Evolutionary conservation across 2,888 invertebrate genomes (phyloP).

Genomic region (Orchestes rusci): DNA sequence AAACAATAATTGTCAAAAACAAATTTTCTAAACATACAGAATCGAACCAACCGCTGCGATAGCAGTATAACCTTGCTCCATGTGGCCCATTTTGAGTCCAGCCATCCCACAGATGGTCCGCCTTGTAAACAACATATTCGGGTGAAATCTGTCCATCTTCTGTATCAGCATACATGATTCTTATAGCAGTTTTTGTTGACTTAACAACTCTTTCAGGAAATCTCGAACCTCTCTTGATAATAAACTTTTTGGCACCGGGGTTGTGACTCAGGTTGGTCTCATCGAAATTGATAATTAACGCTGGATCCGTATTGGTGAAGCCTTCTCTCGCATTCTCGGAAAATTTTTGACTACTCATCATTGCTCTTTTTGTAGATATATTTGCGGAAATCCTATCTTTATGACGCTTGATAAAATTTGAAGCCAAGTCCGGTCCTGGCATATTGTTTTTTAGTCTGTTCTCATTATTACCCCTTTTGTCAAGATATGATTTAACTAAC

Average conservation of each 20-base stretch:
- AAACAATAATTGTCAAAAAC: slow-evolving; percentile 13
- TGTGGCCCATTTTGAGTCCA: no score
- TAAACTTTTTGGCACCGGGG: slow-evolving; percentile 13
- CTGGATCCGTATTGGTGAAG: slow-evolving; percentile 1
- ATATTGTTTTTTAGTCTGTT: slow-evolving; percentile 2
- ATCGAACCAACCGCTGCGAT: slow-evolving; percentile 31
- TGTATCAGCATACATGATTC: slow-evolving; percentile 22
- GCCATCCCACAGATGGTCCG: no score
- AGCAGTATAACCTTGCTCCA: slow-evolving; percentile 30
- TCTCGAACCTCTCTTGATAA: slow-evolving; percentile 16
- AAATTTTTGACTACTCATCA: slow-evolving; percentile 1
- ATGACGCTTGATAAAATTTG: slow-evolving; percentile 5
- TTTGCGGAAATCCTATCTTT: slow-evolving; percentile 5
- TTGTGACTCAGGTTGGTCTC: slow-evolving; percentile 21
- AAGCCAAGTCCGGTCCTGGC: slow-evolving; percentile 6
- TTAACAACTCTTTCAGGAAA: slow-evolving; percentile 20
- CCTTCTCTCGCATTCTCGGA: slow-evolving; percentile 1
- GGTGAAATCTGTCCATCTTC: slow-evolving; percentile 38
- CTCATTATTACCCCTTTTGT: slow-evolving; percentile 4
- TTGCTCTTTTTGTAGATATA: slow-evolving; percentile 13
- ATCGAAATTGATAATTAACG: slow-evolving; percentile 17
- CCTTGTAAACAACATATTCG: slow-evolving; percentile 42
- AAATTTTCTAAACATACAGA: slow-evolving; percentile 24
- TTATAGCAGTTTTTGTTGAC: slow-evolving; percentile 16
- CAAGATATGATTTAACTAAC: slow-evolving; percentile 9